Evolutionary conservation across 2,888 invertebrate species (phyloP), one percentile per base, ranked within the genome.

Genomic region (Drosophila tanythrix): DNA sequence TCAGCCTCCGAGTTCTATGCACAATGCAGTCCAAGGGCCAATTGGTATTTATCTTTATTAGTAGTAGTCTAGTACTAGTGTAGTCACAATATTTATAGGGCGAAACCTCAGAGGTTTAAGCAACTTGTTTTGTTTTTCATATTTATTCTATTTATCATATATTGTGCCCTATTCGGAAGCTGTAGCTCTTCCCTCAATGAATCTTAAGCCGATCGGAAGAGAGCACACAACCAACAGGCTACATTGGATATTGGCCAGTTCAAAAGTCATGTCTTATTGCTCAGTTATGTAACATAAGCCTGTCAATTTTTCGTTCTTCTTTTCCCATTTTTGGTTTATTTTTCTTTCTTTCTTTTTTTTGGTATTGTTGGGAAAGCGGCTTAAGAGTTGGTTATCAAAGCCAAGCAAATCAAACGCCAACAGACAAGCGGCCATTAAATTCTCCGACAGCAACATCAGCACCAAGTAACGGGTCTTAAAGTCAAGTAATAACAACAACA

Each of bases 351-450:
- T 5, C 27, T 18, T 27, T 33, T 11, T 18, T 48, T 61, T 35
- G 18, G 21, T 29, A 11, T 62, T 52, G 25, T 67, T 53, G 52
- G 48, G 40, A 35, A 65, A 60, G 48, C 75, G 79, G 51, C 65
- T 79, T 75, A 62, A 57, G 60, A 75, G 46, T 43, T 50, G 63
- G 38, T 80, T 78, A 78, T 78, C 78, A 68, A 65, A 53, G 57
- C 50, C 67, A 57, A 64, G 77, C 76, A 65, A 74, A 85, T 85
- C 86, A 76, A 81, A 75, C 65, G 51, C 40, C 51, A 52, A 53
- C 60, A 63, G 84, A 67, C 76, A 59, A 46, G 64, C 70, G 64
- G 68, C 76, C 84, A 76, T 83, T 81, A 82, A 75, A 79, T 62
- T 74, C 29, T 36, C 65, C 62, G 70, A 61, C 36, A 56, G 53